Evolutionary conservation across 92 coral and sea anemone genomes (phyloP), one percentile per base, ranked within the genome.

Genomic region (Epizoanthus stellaris): DNA sequence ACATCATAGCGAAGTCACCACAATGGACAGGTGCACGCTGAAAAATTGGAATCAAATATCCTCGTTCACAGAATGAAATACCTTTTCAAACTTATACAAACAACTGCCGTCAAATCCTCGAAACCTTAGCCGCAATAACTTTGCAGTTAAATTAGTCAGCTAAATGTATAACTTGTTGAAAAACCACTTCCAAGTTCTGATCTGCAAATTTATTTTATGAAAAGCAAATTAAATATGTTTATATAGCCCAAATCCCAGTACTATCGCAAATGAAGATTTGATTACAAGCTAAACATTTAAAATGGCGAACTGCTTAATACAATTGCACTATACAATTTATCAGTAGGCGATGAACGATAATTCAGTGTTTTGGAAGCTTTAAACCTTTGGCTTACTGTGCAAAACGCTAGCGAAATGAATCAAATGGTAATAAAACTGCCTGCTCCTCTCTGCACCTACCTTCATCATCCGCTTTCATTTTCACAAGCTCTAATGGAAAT

Each of bases 401-500:
- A 45, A 45, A 45, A 45, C 52, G 52, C 52, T 10, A 4, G 52
- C 11, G 9, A 45, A 45, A 45, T 45, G 1, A 5, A 45, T 6
- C 1, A 45, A 45, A 45, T 45, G 8, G 52, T 45, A 6, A 7
- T 6, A 45, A 45, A 45, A 4, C 10, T 45, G 52, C 52, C 9
- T 6, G 52, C 52, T 1, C 52, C 3, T 60, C 23, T 30, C 19
- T 40, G 56, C 23, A 63, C 83, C 17, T 61, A 79, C 83, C 83
- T 79, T 79, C 83, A 42, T 52, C 56, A 11, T 45, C 43, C 23
- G 83, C 15, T 25, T 64, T 79, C 83, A 79, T 79, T 30, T 64
- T 79, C 83, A 79, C 45, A 63, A 79, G 3, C 11, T 62, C 72
- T 43, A 73, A 43, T 43, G 83, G 71, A 34, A 62, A 45, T 64